These are phyloP conservation scores for Danio jaintianensis DNA, from an alignment of 2,797 vertebrate species.

Conservation along the genomic window DNA sequence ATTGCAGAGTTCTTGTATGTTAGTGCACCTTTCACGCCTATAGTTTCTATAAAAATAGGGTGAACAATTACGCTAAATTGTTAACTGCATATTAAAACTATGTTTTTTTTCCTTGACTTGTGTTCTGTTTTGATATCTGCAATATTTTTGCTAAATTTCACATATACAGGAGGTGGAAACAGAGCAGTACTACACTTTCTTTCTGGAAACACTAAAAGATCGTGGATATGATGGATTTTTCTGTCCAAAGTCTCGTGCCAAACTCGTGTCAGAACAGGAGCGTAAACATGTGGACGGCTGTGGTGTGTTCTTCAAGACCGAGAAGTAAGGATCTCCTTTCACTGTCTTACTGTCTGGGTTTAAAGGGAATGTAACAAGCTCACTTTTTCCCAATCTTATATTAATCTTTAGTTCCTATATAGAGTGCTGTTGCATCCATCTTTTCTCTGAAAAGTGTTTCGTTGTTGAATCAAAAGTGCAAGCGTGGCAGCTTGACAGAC, in stretches of 20 bases:
- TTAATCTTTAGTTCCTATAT: too few relatives aligned
- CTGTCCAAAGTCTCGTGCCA: slow-evolving; percentile 99
- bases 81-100: background rate
- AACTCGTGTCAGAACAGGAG: slow-evolving; percentile 97
- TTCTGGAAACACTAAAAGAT: slow-evolving; percentile 93
- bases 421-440: too few relatives aligned
- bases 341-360: background rate
- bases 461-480: too few relatives aligned
- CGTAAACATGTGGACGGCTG: slow-evolving; percentile 98
- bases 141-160: background rate
- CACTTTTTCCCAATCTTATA: too few relatives aligned
- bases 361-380: background rate
- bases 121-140: background rate
- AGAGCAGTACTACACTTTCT: slow-evolving; percentile 97
- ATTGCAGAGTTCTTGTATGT: too few relatives aligned
- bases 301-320: slow-evolving; percentile 96
- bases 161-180: slow-evolving; percentile 93
- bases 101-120: background rate
- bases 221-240: slow-evolving; percentile 97
- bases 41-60: background rate
- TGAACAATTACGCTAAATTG: background rate
- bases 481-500: too few relatives aligned
- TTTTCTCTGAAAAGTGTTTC: too few relatives aligned
- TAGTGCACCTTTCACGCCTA: background rate
- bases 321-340: slow-evolving; percentile 83